Conservation (phyloP, 1,140 invertebrate genomes). For the Philotrypesis tridentata region DNA sequence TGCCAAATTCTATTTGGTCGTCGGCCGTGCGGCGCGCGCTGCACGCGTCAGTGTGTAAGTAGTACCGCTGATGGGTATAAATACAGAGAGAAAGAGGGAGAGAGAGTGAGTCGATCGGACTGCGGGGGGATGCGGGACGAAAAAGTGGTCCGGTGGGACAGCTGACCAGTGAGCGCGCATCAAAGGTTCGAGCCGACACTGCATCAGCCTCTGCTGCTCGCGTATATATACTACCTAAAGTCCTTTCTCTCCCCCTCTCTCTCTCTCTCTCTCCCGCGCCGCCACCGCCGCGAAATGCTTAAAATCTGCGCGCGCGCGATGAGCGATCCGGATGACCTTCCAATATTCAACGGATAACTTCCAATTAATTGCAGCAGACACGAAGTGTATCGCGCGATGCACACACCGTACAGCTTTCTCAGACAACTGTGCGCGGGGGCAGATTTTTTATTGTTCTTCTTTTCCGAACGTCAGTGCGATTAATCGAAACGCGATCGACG, state of each 20-base stretch:
- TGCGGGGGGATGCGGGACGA: conserved; percentile 53
- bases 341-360: conserved; percentile 66
- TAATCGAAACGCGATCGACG: not conserved
- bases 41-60: not conserved
- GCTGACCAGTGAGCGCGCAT: conserved; percentile 64
- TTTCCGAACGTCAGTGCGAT: not conserved
- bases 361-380: conserved; percentile 64
- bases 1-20: conserved; percentile 45
- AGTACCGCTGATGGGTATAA: not conserved
- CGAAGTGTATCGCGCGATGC: no score
- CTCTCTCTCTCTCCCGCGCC: conserved; percentile 14
- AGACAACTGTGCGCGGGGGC: not conserved
- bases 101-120: not conserved
- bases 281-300: not conserved
- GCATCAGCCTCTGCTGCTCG: no score
- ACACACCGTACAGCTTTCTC: not conserved
- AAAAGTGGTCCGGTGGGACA: conserved; percentile 63
- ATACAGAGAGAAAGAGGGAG: not conserved
- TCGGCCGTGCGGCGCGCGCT: no score
- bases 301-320: conserved; percentile 55
- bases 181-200: conserved; percentile 57
- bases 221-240: no score
- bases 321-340: conserved; percentile 48
- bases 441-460: not conserved
- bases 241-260: conserved; percentile 1